phyloP scores from a whole-genome alignment of 2,888 invertebrate genomes.

The Agrotis exclamationis region DNA sequence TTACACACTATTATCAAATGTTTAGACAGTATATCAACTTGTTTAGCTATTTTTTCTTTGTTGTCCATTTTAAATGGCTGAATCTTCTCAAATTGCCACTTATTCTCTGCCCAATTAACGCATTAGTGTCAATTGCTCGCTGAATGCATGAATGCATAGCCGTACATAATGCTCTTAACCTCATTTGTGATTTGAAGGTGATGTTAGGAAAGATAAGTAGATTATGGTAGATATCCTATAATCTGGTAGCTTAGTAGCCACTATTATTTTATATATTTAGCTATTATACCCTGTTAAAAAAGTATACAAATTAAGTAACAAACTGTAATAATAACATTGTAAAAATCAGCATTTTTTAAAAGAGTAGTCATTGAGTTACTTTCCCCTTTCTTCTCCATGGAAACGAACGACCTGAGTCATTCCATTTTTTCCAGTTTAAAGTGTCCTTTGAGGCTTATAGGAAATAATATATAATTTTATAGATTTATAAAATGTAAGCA shows the following conservation, averaged over 20 bases:
- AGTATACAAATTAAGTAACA: neutral
- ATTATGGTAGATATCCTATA: conserved; percentile 6
- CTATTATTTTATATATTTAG: neutral
- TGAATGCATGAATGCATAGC: conserved; percentile 48
- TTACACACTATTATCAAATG: neutral
- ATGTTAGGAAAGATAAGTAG: conserved; percentile 23
- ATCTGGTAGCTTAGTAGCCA: conserved; percentile 24
- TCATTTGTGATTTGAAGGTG: conserved; percentile 51
- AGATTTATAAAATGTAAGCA: neutral
- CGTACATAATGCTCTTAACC: conserved; percentile 49
- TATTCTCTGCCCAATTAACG: conserved; percentile 59
- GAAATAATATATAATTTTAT: too few species aligned
- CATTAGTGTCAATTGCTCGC: conserved; percentile 54
- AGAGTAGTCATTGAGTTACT: too few species aligned
- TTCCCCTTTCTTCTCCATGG: too few species aligned
- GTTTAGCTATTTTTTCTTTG: conserved; percentile 14
- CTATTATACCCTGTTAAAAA: neutral
- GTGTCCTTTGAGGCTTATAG: too few species aligned
- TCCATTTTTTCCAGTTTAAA: too few species aligned
- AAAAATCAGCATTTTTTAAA: too few species aligned
- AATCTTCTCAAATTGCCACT: conserved; percentile 45
- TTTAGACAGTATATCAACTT: conserved; percentile 12
- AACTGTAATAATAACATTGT: too few species aligned
- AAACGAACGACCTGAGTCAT: too few species aligned
- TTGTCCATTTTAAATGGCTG: conserved; percentile 12